A percentile compares a stretch with the other conserved stretches of the same genome.
phyloP scores from a whole-genome alignment of 2,113 vertebrate species.

The Corvus hawaiiensis region DNA sequence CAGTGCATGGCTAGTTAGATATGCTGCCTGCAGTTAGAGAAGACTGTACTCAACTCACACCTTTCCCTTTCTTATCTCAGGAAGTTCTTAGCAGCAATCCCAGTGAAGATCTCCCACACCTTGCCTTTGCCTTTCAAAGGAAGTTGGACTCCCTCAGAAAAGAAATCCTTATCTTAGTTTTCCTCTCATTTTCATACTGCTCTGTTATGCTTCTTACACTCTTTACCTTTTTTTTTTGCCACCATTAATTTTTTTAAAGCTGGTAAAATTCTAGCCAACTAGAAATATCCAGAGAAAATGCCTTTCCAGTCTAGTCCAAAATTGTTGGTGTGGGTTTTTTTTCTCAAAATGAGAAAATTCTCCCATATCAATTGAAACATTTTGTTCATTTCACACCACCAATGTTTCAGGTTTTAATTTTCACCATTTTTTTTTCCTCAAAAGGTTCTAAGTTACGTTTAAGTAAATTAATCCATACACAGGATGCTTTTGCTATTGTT shows the following conservation, averaged over 20 bases:
- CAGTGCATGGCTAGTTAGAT: not conserved
- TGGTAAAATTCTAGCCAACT: not conserved
- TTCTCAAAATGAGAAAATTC: not conserved
- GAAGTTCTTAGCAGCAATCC: not conserved
- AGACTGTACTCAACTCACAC: not conserved
- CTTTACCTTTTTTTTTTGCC: not conserved
- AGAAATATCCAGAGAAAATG: not conserved
- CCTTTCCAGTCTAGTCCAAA: not conserved
- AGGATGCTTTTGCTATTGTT: not conserved
- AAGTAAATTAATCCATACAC: not conserved
- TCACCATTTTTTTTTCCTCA: not conserved
- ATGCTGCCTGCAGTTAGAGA: not conserved
- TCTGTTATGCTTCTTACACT: not conserved
- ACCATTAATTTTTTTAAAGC: not conserved
- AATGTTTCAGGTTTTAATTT: not conserved
- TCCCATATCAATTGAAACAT: not conserved
- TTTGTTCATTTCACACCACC: not conserved
- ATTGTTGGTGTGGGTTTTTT: not conserved
- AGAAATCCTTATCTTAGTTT: not conserved
- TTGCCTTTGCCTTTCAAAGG: not conserved
- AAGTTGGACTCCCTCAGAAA: not conserved
- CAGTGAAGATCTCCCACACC: not conserved
- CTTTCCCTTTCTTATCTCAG: not conserved
- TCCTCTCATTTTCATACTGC: not conserved
- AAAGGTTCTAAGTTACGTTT: not conserved